phyloP scores from a whole-genome alignment of 2,113 vertebrate genomes.

The Elephantulus edwardii region DNA sequence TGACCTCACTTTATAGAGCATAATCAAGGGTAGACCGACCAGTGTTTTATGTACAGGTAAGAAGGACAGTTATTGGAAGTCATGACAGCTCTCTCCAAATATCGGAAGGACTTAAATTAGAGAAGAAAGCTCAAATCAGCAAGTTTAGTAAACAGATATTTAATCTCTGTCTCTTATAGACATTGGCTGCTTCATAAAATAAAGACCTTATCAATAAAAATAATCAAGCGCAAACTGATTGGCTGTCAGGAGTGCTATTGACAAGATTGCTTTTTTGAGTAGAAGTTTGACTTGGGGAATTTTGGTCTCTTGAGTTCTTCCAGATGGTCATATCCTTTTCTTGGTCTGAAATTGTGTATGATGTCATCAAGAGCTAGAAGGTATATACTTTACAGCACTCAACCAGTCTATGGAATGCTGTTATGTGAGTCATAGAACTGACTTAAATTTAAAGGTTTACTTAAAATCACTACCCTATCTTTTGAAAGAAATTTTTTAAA shows the following conservation, averaged over 20 bases:
- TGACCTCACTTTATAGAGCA: constrained; percentile 3
- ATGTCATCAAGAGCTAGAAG: background rate
- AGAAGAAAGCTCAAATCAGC: background rate
- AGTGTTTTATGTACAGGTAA: constrained; percentile 25
- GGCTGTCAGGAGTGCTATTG: background rate
- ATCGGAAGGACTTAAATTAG: background rate
- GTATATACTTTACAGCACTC: background rate
- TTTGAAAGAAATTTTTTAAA: constrained; percentile 6
- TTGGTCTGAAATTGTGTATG: constrained; percentile 6
- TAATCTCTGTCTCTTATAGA: background rate
- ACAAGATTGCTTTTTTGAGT: background rate
- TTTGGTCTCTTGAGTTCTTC: background rate
- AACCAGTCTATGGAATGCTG: background rate
- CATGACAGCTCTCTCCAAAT: background rate
- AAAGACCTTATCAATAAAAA: background rate
- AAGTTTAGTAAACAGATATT: background rate
- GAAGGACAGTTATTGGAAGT: background rate
- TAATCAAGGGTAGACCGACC: background rate
- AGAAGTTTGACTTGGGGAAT: background rate
- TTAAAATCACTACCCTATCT: background rate
- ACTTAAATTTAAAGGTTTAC: too few relatives aligned
- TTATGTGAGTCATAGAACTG: background rate
- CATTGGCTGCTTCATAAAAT: background rate
- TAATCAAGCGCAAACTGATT: background rate
- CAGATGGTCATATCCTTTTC: background rate